These are phyloP conservation scores for Chiroxiphia lanceolata DNA, from an alignment of 2,797 vertebrate species.

Conservation along the genomic window DNA sequence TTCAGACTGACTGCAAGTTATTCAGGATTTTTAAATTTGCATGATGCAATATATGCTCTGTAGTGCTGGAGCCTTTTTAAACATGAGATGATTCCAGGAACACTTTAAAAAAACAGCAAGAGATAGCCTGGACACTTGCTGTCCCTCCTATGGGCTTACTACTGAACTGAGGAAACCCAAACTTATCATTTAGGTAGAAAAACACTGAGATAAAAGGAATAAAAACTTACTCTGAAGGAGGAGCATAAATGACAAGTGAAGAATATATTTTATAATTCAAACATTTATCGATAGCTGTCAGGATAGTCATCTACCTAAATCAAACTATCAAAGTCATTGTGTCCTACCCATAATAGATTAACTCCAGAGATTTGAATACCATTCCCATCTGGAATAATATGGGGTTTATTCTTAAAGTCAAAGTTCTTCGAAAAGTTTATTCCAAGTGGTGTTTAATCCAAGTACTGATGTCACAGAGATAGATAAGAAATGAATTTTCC, in stretches of 20 bases:
- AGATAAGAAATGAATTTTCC: not conserved
- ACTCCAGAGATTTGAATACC: not conserved
- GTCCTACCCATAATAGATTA: not conserved
- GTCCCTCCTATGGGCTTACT: not conserved
- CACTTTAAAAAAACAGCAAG: not conserved
- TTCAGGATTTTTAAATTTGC: not conserved
- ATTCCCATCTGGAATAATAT: not conserved
- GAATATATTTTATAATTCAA: not conserved
- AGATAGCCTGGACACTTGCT: not conserved
- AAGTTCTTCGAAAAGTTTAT: constrained; percentile 12
- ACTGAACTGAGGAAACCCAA: not conserved
- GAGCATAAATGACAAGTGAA: not conserved
- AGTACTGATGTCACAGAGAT: not conserved
- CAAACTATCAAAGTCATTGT: not conserved
- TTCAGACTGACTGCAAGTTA: not conserved
- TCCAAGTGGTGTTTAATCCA: not conserved
- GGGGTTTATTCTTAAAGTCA: not conserved
- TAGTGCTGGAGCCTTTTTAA: not conserved
- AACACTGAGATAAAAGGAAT: not conserved
- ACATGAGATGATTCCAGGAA: not conserved
- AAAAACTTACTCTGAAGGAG: not conserved
- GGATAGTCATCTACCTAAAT: not conserved
- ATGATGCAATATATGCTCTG: not conserved
- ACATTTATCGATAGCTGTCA: not conserved
- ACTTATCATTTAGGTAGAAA: not conserved